Base-by-base conservation (phyloP, 2,113 vertebrate genomes). In the Hippocampus mohnikei region DNA sequence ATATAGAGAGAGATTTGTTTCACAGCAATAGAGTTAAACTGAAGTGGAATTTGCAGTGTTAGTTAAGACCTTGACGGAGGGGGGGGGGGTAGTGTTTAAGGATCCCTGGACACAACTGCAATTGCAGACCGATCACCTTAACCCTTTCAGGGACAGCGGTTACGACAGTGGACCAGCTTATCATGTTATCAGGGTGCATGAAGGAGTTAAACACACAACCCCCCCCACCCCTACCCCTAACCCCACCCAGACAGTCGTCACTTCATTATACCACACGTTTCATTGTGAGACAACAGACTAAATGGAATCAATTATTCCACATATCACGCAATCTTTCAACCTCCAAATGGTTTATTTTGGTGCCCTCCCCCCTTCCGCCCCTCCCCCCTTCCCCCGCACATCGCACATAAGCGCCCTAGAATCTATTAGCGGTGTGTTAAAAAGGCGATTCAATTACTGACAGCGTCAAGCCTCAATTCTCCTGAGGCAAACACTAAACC, bases 401-500 rank as follows among this genome's bases (percentile, higher is more conserved):
- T 64, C n/a, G 12, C 46, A 67, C 20, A 29, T n/a, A 48, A 20
- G 66, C 66, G 27, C 74, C 63, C 75, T 70, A 69, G 69, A 87
- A 85, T 88, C 85, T 87, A 89, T 89, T 88, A 90, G 76, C 33
- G 33, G 27, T 48, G 41, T n/a, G 15, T 44, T 85, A 81, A 89
- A 88, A 80, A 79, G 86, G 79, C 74, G 76, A 87, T 87, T 85
- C 70, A 82, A 84, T 85, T 84, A 84, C 80, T 81, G 79, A 82
- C 70, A 77, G 66, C 75, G 62, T 67, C 16, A 18, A 70, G 72
- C 53, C 64, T 72, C 68, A 70, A 75, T 74, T 66, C 82, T 82
- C 86, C 80, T 56, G 85, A 86, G 87, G 84, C 84, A 85, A 88
- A 85, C 74, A 81, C 86, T 86, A 84, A 85, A 80, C 48, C 8